Percentiles rank a stretch among this genome's conserved stretches.
phyloP scores from a whole-genome alignment of 2,888 invertebrate genomes.

The Aphidoletes aphidimyza region DNA sequence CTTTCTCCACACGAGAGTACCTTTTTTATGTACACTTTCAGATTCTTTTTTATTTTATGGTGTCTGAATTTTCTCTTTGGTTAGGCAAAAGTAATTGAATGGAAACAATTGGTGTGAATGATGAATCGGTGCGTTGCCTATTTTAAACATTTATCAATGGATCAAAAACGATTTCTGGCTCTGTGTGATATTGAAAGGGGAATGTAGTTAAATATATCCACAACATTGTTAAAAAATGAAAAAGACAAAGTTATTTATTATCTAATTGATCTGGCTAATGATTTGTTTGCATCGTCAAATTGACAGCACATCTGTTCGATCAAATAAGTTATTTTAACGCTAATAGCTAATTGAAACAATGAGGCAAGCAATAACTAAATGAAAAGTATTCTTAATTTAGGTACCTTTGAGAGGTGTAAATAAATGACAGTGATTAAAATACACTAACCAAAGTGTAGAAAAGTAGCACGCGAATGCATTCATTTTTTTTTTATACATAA shows the following conservation, averaged over 20 bases:
- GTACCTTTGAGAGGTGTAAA: constrained; percentile 51
- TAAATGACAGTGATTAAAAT: constrained; percentile 12
- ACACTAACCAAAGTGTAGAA: not conserved
- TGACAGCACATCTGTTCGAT: not conserved
- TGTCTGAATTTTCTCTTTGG: not conserved
- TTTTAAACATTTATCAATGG: too few relatives aligned
- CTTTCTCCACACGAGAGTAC: not conserved
- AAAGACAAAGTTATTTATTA: too few relatives aligned
- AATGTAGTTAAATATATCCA: too few relatives aligned
- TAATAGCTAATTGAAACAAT: not conserved
- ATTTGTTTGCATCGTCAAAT: constrained; percentile 39
- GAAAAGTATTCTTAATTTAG: not conserved
- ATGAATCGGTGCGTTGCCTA: too few relatives aligned
- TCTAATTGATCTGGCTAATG: constrained; percentile 38
- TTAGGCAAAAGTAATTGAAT: too few relatives aligned
- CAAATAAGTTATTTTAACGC: not conserved
- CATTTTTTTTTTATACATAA: not conserved
- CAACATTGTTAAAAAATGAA: too few relatives aligned
- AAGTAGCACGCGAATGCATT: not conserved
- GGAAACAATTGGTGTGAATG: too few relatives aligned
- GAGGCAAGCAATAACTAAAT: not conserved
- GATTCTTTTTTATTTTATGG: not conserved
- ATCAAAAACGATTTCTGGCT: too few relatives aligned
- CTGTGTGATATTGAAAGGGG: too few relatives aligned
- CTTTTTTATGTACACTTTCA: not conserved